These are phyloP conservation scores for Macquaria ambigua DNA, from an alignment of 2,113 vertebrate species.

Conservation along the genomic window DNA sequence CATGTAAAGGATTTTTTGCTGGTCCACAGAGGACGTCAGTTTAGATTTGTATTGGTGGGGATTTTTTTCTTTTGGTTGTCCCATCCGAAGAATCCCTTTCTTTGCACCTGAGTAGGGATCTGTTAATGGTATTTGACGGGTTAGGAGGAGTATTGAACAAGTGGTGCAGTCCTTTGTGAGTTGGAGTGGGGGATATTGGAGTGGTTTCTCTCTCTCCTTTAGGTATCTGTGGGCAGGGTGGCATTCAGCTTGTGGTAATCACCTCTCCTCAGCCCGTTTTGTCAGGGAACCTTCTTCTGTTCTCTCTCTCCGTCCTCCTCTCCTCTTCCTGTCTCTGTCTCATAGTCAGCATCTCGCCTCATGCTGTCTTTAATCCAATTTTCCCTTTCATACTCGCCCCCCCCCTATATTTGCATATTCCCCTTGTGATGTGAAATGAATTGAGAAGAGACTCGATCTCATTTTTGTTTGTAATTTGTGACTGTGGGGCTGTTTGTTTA, in stretches of 20 bases:
- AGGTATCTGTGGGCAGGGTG: slow-evolving; percentile 59
- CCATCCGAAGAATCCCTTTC: slow-evolving; percentile 56
- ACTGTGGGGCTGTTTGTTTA: slow-evolving; percentile 77
- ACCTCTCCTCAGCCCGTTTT: slow-evolving; percentile 59
- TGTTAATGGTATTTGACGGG: slow-evolving; percentile 73
- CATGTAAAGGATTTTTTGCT: slow-evolving; percentile 67
- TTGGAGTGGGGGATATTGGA: slow-evolving; percentile 44
- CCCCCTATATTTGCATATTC: slow-evolving; percentile 73
- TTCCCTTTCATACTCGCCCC: slow-evolving; percentile 43
- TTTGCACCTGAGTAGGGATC: slow-evolving; percentile 63
- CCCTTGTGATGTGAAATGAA: slow-evolving; percentile 77
- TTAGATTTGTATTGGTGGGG: slow-evolving; percentile 69
- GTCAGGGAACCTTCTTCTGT: slow-evolving; percentile 40
- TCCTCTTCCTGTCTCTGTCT: slow-evolving; percentile 46
- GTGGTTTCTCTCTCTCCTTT: slow-evolving; percentile 46
- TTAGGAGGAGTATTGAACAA: slow-evolving; percentile 59
- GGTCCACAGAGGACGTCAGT: slow-evolving; percentile 73
- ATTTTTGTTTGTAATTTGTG: slow-evolving; percentile 79
- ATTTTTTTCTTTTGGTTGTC: slow-evolving; percentile 58
- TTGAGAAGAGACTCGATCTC: slow-evolving; percentile 72
- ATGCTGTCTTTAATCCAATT: slow-evolving; percentile 81
- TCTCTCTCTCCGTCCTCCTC: slow-evolving; percentile 27
- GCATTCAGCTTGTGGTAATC: slow-evolving; percentile 71
- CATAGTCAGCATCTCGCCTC: slow-evolving; percentile 69
- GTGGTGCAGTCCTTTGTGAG: slow-evolving; percentile 62